Evolutionary conservation across 1,140 invertebrate genomes (phyloP).

Genomic region (Gonioctena quinquepunctata): DNA sequence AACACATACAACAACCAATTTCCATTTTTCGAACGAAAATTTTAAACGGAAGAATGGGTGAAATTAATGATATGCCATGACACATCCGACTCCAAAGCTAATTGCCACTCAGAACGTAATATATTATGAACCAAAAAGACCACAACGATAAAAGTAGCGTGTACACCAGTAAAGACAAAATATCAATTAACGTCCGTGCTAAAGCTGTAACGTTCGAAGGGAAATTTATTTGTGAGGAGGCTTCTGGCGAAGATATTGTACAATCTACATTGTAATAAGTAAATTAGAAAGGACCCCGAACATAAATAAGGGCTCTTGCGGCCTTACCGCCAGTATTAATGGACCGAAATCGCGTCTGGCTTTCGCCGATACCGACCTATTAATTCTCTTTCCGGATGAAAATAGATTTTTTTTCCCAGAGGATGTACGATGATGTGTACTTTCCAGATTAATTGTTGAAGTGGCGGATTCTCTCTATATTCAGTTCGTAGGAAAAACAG

Average conservation of each 20-base stretch:
- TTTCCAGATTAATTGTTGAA: too few species aligned
- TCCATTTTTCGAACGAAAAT: too few species aligned
- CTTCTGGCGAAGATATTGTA: constrained; percentile 27
- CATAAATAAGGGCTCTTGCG: constrained; percentile 34
- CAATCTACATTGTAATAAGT: constrained; percentile 32
- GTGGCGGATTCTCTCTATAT: too few species aligned
- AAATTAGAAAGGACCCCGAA: constrained; percentile 31
- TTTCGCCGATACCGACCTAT: constrained; percentile 30
- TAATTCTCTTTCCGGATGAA: constrained; percentile 32
- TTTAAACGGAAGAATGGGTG: too few species aligned
- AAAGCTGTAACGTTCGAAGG: neutral
- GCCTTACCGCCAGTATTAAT: constrained; percentile 26
- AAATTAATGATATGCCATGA: too few species aligned
- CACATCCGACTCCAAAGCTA: too few species aligned
- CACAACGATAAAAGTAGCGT: neutral
- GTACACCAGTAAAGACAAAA: neutral
- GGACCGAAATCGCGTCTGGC: constrained; percentile 29
- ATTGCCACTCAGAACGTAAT: too few species aligned
- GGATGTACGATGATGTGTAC: too few species aligned
- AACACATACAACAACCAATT: too few species aligned
- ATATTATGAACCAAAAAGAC: neutral
- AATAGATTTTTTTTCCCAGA: constrained; percentile 10
- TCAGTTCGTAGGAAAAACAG: too few species aligned
- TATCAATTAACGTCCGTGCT: constrained; percentile 12
- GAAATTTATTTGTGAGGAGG: constrained; percentile 10